Percentiles rank a stretch among this genome's conserved stretches.
Conservation (phyloP, 2,888 invertebrate species). For the Melanophora roralis region DNA sequence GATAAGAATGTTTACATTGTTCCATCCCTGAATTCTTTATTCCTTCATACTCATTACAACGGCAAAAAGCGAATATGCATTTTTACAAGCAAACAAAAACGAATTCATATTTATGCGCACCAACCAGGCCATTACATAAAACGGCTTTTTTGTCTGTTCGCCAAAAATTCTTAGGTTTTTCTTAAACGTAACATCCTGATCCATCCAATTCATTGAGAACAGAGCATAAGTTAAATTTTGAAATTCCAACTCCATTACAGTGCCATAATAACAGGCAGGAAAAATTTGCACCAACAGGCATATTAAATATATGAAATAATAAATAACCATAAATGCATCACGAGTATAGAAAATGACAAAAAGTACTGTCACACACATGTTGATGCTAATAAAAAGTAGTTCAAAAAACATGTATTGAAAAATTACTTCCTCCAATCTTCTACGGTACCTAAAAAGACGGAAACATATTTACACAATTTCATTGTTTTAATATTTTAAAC, state of each 20-base stretch:
- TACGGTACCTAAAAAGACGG: constrained; percentile 3
- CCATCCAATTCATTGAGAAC: constrained; percentile 56
- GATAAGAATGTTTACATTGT: too few relatives aligned
- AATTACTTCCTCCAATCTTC: constrained; percentile 17
- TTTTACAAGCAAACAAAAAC: constrained; percentile 48
- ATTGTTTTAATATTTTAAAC: neutral
- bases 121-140: constrained; percentile 41
- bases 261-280: constrained; percentile 60
- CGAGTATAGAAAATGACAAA: constrained; percentile 52
- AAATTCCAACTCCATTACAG: constrained; percentile 48
- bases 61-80: constrained; percentile 51
- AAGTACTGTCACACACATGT: constrained; percentile 48
- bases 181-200: constrained; percentile 39
- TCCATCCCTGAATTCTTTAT: too few relatives aligned
- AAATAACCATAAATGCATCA: constrained; percentile 33
- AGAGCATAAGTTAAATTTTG: constrained; percentile 45
- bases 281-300: constrained; percentile 52
- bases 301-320: constrained; percentile 38
- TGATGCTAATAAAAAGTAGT: constrained; percentile 45
- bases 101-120: constrained; percentile 51
- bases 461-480: neutral
- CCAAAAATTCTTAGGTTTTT: constrained; percentile 49
- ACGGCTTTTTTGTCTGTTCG: constrained; percentile 32
- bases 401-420: constrained; percentile 30
- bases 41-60: constrained; percentile 32